Evolutionary conservation across 2,888 invertebrate species (phyloP), one percentile per base, ranked within the genome.

Genomic region (Pyralis farinalis): DNA sequence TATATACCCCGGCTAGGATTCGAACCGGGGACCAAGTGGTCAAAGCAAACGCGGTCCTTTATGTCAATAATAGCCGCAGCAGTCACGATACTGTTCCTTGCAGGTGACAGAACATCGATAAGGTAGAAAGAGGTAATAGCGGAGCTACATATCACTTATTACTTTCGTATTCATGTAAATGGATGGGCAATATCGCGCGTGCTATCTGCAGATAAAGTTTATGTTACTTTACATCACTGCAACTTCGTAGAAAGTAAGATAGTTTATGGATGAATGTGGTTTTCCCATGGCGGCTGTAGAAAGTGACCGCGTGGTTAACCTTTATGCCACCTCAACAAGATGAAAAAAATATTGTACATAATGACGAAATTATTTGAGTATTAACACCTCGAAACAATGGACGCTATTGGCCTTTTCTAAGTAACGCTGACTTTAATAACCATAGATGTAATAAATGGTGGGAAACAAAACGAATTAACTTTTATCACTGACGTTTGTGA

Each of bases 231-330:
- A 33, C 30, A 22, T 44, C 31, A 28, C 31, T 34, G 25, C n/a
- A 39, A 37, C 39, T 33, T 21, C 3, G 44, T 51, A 51, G 51
- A 51, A 51, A 51, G 47, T 46, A 41, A 46, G 45, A 40, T 42
- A 64, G 58, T 64, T 68, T 63, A 66, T 63, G 55, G 59, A 55
- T 64, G 68, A 61, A 71, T 67, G 71, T 58, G 62, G 72, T 77
- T 71, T 83, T 85, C 85, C 80, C 84, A 85, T 85, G 73, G 66
- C 58, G 58, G 58, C 59, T 59, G 47, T 77, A 82, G 84, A 84
- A 84, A 84, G 85, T 82, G 69, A 74, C 70, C 61, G 43, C 43
- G 43, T 45, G 43, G 55, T 47, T 55, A 57, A 63, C 67, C 62
- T 63, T 62, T 49, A 53, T 55, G 42, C 34, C 38, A 42, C 45